A percentile compares a stretch with the other conserved stretches of the same genome.
Evolutionary conservation across 2,888 invertebrate genomes (phyloP).

Genomic region (Steromphala cineraria): DNA sequence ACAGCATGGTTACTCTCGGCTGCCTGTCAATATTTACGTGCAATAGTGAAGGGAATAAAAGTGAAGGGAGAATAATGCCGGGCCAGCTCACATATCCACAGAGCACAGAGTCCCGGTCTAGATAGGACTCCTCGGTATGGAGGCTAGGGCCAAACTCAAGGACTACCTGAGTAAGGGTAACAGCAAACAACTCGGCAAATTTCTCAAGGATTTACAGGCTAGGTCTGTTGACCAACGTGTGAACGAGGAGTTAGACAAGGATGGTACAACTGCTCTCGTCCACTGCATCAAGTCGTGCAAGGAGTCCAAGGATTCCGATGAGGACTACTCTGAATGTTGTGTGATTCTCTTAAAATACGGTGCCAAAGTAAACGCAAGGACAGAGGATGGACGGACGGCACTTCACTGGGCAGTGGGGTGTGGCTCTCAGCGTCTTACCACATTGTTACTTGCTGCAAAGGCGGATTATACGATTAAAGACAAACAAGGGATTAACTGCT

Average conservation of each 20-base stretch:
- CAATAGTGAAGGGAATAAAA: not conserved
- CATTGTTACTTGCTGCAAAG: slow-evolving; percentile 40
- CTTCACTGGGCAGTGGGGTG: slow-evolving; percentile 48
- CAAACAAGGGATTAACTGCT: slow-evolving; percentile 47
- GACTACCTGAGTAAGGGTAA: not conserved
- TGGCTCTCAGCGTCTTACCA: slow-evolving; percentile 38
- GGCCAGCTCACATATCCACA: not conserved
- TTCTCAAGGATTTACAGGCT: not conserved
- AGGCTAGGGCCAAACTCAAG: slow-evolving; percentile 8
- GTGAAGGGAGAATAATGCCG: not conserved
- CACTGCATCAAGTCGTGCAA: slow-evolving; percentile 44
- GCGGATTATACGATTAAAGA: slow-evolving; percentile 45
- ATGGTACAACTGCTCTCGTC: slow-evolving; percentile 47
- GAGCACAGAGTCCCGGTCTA: too few species aligned
- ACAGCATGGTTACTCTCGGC: not conserved
- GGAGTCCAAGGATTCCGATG: not conserved
- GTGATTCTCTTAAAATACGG: slow-evolving; percentile 46
- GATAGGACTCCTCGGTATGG: not conserved
- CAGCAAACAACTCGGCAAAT: slow-evolving; percentile 10
- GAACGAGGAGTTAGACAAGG: slow-evolving; percentile 48
- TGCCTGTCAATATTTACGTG: not conserved
- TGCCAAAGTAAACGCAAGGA: slow-evolving; percentile 44
- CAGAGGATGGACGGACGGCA: slow-evolving; percentile 47
- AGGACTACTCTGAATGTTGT: slow-evolving; percentile 44
- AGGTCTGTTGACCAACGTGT: not conserved